Base-by-base conservation (phyloP, 2,888 invertebrate species). In the Pseudococcus longispinus region DNA sequence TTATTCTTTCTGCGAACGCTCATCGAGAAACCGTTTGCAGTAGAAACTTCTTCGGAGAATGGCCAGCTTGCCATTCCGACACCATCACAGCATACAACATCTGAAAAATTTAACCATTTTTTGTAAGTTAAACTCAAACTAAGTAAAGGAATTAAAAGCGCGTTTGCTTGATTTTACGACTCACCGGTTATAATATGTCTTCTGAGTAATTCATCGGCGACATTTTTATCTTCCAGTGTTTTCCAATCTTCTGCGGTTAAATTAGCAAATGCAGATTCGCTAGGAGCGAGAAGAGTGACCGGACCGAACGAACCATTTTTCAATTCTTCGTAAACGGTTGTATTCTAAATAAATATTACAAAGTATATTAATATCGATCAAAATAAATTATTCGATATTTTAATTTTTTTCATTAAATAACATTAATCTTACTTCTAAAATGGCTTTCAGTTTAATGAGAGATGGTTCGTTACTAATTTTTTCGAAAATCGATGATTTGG, bases 231-330 rank as follows among this genome's bases (percentile, higher is more conserved):
- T 87, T 91, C 91, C 87, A 90, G 89, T 55, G 93, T 89, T 46
- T 90, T 90, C 44, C 91, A 91, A 87, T 92, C 89, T 70, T 91
- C 91, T 32, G 91, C 91, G 3, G 91, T 91, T 65, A 93, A 89
- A 70, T 91, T 90, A 44, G 92, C 91, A 89, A 93, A 93, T 5
- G 89, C 89, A 18, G 92, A 91, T 89, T 94, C 92, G 13, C 92
- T 92, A 1, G 93, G 93, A 6, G 93, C 93, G 87, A 93, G 91
- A 82, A 94, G 90, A 0, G 94, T 93, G 87, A 92, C 91, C 0
- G 92, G 92, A 65, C 91, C 90, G 9, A 85, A 85, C 1, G 88
- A 83, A 80, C 89, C 86, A 74, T 88, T 87, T 32, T 88, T 86
- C 80, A 89, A 85, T 83, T 88, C 88, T 20, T 88, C 91, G 87